Percentiles rank a stretch among this genome's conserved stretches.
Evolutionary conservation across 2,113 vertebrate species (phyloP).

Genomic region (Phasianus colchicus): DNA sequence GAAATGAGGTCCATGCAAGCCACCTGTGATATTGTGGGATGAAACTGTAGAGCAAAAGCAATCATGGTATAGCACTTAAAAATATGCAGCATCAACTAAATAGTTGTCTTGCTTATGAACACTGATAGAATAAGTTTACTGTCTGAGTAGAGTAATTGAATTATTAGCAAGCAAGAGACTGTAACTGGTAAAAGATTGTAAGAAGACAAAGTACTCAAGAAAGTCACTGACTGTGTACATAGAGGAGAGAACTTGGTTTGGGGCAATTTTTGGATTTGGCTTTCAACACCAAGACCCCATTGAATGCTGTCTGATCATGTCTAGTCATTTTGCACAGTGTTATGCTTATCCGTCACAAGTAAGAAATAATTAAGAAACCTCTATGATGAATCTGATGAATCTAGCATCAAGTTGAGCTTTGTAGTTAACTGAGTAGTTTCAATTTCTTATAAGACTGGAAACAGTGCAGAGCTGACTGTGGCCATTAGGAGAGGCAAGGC

Average conservation of each 20-base stretch:
- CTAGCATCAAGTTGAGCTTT: background rate
- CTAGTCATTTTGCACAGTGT: background rate
- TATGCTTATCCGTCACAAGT: background rate
- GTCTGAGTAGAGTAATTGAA: background rate
- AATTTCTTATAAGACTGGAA: background rate
- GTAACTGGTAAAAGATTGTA: background rate
- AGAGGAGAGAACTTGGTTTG: background rate
- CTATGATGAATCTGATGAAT: background rate
- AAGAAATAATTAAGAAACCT: background rate
- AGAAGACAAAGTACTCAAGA: background rate
- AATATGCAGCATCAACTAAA: background rate
- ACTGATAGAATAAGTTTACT: background rate
- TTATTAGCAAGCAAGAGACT: background rate
- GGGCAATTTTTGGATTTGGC: background rate
- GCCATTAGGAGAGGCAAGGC: background rate
- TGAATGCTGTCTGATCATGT: background rate
- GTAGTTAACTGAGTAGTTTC: background rate
- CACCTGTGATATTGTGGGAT: background rate
- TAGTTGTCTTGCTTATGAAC: background rate
- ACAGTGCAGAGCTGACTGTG: background rate
- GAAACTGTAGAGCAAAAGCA: background rate
- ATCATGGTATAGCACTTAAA: background rate
- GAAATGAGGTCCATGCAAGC: background rate
- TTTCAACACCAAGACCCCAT: background rate
- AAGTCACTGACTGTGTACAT: background rate